Conservation (phyloP, 2,888 invertebrate species). For the Apamea sordens region DNA sequence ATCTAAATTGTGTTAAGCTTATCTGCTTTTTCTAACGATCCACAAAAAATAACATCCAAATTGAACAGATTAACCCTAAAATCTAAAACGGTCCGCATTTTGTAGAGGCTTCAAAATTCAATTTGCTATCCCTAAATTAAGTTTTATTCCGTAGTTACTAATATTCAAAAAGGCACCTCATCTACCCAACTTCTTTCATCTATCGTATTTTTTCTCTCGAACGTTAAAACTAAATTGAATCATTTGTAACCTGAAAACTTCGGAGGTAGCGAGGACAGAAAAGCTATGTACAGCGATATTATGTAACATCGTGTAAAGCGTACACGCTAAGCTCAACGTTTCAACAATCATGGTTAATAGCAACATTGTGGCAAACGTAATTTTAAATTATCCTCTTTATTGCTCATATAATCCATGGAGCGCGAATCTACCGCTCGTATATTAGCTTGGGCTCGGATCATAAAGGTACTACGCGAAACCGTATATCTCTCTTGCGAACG, state of each 20-base stretch:
- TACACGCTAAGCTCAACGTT: constrained; percentile 65
- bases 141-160: constrained; percentile 45
- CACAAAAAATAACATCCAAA: constrained; percentile 46
- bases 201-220: constrained; percentile 60
- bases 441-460: constrained; percentile 82
- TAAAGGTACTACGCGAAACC: constrained; percentile 83
- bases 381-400: constrained; percentile 87
- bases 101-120: constrained; percentile 56
- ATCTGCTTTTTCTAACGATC: constrained; percentile 45
- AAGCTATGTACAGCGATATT: constrained; percentile 48
- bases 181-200: constrained; percentile 59
- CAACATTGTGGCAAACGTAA: constrained; percentile 83
- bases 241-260: constrained; percentile 67
- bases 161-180: constrained; percentile 56
- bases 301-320: constrained; percentile 64
- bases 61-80: constrained; percentile 54
- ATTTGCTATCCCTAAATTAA: constrained; percentile 58
- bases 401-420: constrained; percentile 83
- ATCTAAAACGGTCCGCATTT: constrained; percentile 54
- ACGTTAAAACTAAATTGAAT: constrained; percentile 69
- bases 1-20: constrained; percentile 66
- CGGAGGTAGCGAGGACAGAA: constrained; percentile 48
- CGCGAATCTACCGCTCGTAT: constrained; percentile 83
- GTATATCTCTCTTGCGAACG: constrained; percentile 82
- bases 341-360: constrained; percentile 81